phyloP scores from a whole-genome alignment of 2,797 vertebrate species.

The Smutsia gigantea region DNA sequence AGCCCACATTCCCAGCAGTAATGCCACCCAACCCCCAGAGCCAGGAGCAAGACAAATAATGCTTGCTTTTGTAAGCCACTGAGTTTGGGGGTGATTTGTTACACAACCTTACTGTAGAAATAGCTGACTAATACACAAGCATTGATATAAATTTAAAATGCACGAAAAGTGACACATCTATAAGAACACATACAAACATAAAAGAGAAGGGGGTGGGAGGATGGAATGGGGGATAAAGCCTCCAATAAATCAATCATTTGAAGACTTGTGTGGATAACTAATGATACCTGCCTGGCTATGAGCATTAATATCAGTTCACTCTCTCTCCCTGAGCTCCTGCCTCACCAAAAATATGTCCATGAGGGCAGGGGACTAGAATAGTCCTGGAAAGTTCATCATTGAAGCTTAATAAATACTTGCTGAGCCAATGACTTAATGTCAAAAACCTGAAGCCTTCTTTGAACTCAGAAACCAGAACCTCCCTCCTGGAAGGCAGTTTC shows the following conservation, averaged over 20 bases:
- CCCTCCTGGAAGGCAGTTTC: background rate
- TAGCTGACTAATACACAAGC: background rate
- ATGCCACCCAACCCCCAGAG: background rate
- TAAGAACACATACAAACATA: background rate
- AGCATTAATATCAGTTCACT: fast-evolving
- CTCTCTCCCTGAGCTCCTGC: background rate
- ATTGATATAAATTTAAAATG: background rate
- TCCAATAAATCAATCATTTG: too few species aligned
- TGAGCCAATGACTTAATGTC: background rate
- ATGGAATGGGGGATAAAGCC: background rate
- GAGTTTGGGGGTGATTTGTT: background rate
- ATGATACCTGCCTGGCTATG: background rate
- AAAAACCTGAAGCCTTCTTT: background rate
- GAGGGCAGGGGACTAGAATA: background rate
- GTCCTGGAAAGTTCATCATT: background rate
- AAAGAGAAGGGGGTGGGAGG: background rate
- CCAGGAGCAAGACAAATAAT: background rate
- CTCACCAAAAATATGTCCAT: background rate
- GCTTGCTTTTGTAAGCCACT: background rate
- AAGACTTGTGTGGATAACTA: background rate
- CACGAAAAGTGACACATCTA: background rate
- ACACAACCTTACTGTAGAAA: background rate
- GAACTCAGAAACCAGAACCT: background rate
- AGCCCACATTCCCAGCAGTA: background rate
- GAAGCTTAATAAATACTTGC: background rate